Evolutionary conservation across 2,797 vertebrate genomes (phyloP).

Genomic region (Nasua narica): DNA sequence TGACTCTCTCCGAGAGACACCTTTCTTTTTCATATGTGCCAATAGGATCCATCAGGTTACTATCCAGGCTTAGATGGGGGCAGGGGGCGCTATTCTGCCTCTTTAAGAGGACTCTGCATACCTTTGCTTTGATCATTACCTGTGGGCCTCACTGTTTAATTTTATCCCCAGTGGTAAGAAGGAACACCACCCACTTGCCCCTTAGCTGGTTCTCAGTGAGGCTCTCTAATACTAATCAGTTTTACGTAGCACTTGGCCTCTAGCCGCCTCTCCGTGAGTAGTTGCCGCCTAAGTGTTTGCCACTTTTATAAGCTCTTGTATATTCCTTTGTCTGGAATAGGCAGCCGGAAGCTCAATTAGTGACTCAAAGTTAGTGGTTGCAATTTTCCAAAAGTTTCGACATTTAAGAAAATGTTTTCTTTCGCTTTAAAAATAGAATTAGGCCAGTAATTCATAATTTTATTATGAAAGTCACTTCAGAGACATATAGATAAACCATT

Average conservation of each 20-base stretch:
- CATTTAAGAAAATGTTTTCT: background rate
- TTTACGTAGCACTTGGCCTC: background rate
- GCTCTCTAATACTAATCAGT: background rate
- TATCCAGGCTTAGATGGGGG: background rate
- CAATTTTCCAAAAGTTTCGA: background rate
- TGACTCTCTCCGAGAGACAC: no score
- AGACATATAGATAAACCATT: background rate
- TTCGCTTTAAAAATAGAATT: conserved; percentile 9
- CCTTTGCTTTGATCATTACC: background rate
- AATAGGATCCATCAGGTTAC: background rate
- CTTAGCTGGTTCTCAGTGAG: background rate
- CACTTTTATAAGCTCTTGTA: background rate
- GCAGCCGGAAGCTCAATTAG: background rate
- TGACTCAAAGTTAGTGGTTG: conserved; percentile 16
- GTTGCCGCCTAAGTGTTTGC: background rate
- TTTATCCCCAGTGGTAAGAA: background rate
- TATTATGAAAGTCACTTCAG: background rate
- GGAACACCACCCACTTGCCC: background rate
- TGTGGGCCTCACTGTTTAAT: background rate
- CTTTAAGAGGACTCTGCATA: background rate
- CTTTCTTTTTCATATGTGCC: background rate
- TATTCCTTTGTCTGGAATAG: background rate
- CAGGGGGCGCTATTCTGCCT: background rate
- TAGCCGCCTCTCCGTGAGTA: background rate
- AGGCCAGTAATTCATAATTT: background rate